A percentile compares a stretch with the other conserved stretches of the same genome.
These are phyloP conservation scores for Papilio polyxenes DNA, from an alignment of 1,140 invertebrate genomes.

Conservation along the genomic window DNA sequence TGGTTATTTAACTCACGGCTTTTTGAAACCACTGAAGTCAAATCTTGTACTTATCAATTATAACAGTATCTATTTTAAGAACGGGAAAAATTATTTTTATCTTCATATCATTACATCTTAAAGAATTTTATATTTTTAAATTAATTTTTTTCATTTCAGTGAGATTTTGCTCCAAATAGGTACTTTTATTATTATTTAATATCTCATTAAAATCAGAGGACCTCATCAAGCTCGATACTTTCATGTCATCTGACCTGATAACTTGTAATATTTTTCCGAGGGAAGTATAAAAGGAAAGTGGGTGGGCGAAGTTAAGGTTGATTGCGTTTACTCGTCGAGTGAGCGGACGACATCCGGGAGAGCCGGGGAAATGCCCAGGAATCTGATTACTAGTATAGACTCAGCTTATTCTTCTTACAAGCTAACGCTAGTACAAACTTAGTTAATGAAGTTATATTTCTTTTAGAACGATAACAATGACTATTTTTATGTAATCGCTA, in stretches of 20 bases:
- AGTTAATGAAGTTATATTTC: not conserved
- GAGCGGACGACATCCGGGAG: constrained; percentile 67
- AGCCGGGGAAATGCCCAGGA: constrained; percentile 56
- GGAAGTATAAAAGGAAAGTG: constrained; percentile 56
- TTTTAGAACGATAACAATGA: not conserved
- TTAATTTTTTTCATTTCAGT: too few relatives aligned
- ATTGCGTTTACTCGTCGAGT: constrained; percentile 64
- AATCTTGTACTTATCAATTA: not conserved
- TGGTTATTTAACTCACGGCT: not conserved
- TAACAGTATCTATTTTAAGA: too few relatives aligned
- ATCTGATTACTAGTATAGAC: constrained; percentile 63
- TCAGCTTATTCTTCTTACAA: constrained; percentile 54
- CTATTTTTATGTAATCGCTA: not conserved
- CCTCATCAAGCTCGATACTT: not conserved
- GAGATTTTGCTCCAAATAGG: too few relatives aligned
- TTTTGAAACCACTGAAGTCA: not conserved
- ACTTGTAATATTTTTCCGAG: constrained; percentile 41
- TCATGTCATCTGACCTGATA: not conserved
- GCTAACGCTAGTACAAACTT: constrained; percentile 32
- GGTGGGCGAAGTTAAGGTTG: constrained; percentile 60
- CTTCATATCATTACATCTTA: too few relatives aligned
- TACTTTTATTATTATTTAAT: not conserved
- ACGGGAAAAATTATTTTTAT: too few relatives aligned
- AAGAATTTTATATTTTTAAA: too few relatives aligned
- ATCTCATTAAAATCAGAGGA: not conserved